phyloP scores from a whole-genome alignment of 2,888 invertebrate species.

The Azorinus chamasolen region DNA sequence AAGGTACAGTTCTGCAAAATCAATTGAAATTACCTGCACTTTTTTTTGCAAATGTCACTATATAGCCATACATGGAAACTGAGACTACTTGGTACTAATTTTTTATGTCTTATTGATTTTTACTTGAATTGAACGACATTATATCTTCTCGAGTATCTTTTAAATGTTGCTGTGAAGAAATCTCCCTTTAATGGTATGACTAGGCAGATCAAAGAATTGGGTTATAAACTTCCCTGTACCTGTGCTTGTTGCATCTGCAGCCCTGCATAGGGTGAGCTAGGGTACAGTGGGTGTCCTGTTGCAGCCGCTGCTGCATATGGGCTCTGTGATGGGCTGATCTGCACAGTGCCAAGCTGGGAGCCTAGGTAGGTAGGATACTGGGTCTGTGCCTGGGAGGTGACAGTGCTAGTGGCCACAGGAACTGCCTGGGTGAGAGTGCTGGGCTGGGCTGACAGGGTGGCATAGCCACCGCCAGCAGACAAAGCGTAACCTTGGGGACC shows the following conservation, averaged over 20 bases:
- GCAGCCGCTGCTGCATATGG: conserved; percentile 54
- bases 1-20: too few relatives aligned
- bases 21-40: too few relatives aligned
- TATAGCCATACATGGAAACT: too few relatives aligned
- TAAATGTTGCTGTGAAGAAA: too few relatives aligned
- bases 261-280: conserved; percentile 42
- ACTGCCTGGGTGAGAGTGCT: conserved; percentile 26
- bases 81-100: too few relatives aligned
- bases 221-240: conserved; percentile 23
- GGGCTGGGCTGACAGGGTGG: conserved; percentile 40
- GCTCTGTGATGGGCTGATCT: conserved; percentile 62
- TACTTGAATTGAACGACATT: too few relatives aligned
- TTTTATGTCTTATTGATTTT: too few relatives aligned
- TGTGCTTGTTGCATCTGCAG: conserved; percentile 57
- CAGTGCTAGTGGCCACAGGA: conserved; percentile 34
- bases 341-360: conserved; percentile 57
- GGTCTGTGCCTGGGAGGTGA: conserved; percentile 36
- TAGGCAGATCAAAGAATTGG: too few relatives aligned
- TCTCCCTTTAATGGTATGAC: not conserved
- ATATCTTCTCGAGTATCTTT: too few relatives aligned
- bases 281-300: conserved; percentile 60
- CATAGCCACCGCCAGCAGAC: conserved; percentile 33
- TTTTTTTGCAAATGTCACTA: too few relatives aligned
- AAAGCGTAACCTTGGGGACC: conserved; percentile 53
- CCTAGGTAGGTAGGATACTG: conserved; percentile 59